Percentiles rank a stretch among this genome's conserved stretches.
Evolutionary conservation across 35 echinoderm and acorn worm species (phyloP).

Genomic region (Heliocidaris erythrogramma): DNA sequence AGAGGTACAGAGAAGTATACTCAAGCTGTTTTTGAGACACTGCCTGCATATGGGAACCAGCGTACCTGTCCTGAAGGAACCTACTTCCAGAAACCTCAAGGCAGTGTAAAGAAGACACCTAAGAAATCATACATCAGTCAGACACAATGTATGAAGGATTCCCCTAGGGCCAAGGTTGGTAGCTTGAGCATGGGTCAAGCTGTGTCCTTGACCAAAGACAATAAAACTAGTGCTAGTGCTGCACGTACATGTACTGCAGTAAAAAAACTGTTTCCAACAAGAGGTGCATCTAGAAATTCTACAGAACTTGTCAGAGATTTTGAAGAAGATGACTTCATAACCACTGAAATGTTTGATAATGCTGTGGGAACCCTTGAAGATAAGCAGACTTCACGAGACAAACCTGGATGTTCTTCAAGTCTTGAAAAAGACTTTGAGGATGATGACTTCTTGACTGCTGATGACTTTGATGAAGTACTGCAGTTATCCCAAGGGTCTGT

Average conservation of each 20-base stretch:
- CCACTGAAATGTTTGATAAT: background rate
- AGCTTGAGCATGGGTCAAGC: background rate
- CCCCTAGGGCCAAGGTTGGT: background rate
- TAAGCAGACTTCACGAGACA: background rate
- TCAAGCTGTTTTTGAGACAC: background rate
- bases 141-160: background rate
- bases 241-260: background rate
- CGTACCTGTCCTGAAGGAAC: background rate
- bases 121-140: background rate
- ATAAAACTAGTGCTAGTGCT: background rate
- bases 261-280: background rate
- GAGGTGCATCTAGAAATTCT: background rate
- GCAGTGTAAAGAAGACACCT: background rate
- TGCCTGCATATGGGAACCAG: background rate
- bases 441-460: conserved; percentile 5
- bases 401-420: background rate
- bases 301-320: background rate
- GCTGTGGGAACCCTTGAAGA: background rate
- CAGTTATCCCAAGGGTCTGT: background rate
- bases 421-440: background rate
- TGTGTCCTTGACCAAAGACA: background rate
- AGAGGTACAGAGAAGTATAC: background rate
- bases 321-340: background rate
- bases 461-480: conserved; percentile 34
- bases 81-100: background rate